Conservation (phyloP, 2,888 invertebrate genomes). For the Heliconius sara region DNA sequence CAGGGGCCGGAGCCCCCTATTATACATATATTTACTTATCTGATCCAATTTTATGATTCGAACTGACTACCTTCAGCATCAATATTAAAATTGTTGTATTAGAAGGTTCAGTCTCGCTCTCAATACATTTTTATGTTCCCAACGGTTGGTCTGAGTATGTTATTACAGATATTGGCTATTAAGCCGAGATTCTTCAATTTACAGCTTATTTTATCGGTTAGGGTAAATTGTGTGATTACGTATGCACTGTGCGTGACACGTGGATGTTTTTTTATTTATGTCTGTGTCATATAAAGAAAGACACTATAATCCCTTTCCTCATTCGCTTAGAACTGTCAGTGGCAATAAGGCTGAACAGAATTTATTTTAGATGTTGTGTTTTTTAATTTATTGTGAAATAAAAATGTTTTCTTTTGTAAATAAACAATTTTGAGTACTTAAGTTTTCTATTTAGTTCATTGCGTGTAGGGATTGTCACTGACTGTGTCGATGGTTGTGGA, state of each 20-base stretch:
- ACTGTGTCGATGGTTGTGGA: no score
- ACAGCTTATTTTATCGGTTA: constrained; percentile 37
- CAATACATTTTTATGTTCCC: constrained; percentile 43
- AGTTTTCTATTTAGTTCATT: no score
- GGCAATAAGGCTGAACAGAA: neutral
- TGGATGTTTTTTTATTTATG: constrained; percentile 24
- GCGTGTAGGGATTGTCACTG: no score
- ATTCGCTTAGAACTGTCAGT: constrained; percentile 11
- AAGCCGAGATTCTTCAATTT: constrained; percentile 40
- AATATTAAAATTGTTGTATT: neutral
- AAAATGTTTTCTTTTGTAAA: neutral
- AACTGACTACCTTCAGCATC: neutral
- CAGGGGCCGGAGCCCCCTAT: neutral
- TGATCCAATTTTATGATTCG: neutral
- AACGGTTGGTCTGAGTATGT: constrained; percentile 36
- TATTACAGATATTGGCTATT: constrained; percentile 43
- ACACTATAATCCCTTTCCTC: constrained; percentile 13
- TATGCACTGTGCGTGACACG: constrained; percentile 14
- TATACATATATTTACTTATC: neutral
- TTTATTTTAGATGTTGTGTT: constrained; percentile 1
- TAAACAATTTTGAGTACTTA: no score
- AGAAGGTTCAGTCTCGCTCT: neutral
- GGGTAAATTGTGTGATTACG: constrained; percentile 25
- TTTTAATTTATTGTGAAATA: neutral
- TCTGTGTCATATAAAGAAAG: neutral